phyloP scores from a whole-genome alignment of 2,797 vertebrate genomes.

The Macropus fuliginosus region DNA sequence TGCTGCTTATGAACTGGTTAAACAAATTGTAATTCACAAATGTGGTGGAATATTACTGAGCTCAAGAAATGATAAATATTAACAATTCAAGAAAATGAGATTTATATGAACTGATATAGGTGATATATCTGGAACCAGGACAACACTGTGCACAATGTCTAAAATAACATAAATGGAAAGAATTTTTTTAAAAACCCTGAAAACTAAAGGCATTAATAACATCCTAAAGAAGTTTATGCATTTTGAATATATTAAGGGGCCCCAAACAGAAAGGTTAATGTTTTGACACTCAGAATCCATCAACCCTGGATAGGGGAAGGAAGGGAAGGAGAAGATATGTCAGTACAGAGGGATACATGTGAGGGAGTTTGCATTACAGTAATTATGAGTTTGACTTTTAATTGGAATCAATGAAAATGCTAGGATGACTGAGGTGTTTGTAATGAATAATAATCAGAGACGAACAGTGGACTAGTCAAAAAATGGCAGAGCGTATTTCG shows the following conservation, averaged over 20 bases:
- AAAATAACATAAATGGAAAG: not conserved
- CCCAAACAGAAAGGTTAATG: slow-evolving; percentile 80
- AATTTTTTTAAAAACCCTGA: not conserved
- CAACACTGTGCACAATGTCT: not conserved
- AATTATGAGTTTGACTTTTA: slow-evolving; percentile 84
- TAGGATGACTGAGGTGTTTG: slow-evolving; percentile 84
- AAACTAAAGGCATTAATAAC: not conserved
- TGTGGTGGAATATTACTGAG: not conserved
- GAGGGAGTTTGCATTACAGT: slow-evolving; percentile 78
- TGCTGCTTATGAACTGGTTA: not conserved
- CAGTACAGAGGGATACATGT: not conserved
- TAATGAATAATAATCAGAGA: slow-evolving; percentile 82
- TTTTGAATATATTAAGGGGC: slow-evolving; percentile 73
- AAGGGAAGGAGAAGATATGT: slow-evolving; percentile 48
- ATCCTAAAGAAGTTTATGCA: slow-evolving; percentile 60
- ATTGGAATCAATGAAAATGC: slow-evolving; percentile 87
- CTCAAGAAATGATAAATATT: not conserved
- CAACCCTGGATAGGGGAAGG: slow-evolving; percentile 76
- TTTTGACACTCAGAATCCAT: slow-evolving; percentile 80
- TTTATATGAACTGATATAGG: not conserved
- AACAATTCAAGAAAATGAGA: not conserved
- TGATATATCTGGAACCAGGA: not conserved
- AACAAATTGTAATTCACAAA: not conserved
- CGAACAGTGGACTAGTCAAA: slow-evolving; percentile 57
- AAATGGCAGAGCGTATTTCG: not conserved